phyloP scores from a whole-genome alignment of 2,113 vertebrate species.

The Chaenogobius annularis region DNA sequence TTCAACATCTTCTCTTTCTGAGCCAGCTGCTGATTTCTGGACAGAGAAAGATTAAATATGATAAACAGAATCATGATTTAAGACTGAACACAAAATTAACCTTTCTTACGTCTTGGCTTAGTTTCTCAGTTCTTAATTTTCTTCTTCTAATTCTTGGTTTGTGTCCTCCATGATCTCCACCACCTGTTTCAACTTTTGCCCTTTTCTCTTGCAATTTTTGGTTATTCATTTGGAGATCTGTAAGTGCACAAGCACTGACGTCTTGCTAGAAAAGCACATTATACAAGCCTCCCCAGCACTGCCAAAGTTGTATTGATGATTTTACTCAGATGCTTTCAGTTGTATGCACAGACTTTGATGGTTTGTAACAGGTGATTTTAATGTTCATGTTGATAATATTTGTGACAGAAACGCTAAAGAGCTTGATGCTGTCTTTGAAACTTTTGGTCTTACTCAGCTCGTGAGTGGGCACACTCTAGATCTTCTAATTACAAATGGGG shows the following conservation, averaged over 20 bases:
- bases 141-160: conserved; percentile 80
- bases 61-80: neutral
- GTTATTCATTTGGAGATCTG: conserved; percentile 87
- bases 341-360: too few relatives aligned
- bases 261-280: conserved; percentile 77
- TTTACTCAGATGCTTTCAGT: too few relatives aligned
- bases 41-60: neutral
- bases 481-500: too few relatives aligned
- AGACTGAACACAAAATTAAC: neutral
- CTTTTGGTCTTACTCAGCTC: too few relatives aligned
- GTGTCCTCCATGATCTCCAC: conserved; percentile 84
- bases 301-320: too few relatives aligned
- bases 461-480: too few relatives aligned
- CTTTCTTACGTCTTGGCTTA: conserved; percentile 79
- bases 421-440: too few relatives aligned
- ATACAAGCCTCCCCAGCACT: too few relatives aligned
- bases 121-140: conserved; percentile 75
- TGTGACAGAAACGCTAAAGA: too few relatives aligned
- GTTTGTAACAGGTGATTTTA: too few relatives aligned
- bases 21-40: conserved; percentile 83
- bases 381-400: too few relatives aligned
- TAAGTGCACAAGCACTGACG: conserved; percentile 84
- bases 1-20: conserved; percentile 83
- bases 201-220: conserved; percentile 87
- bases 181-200: conserved; percentile 78